Percentiles rank a stretch among this genome's conserved stretches.
Conservation (phyloP, 2,797 vertebrate genomes). For the Falco peregrinus region DNA sequence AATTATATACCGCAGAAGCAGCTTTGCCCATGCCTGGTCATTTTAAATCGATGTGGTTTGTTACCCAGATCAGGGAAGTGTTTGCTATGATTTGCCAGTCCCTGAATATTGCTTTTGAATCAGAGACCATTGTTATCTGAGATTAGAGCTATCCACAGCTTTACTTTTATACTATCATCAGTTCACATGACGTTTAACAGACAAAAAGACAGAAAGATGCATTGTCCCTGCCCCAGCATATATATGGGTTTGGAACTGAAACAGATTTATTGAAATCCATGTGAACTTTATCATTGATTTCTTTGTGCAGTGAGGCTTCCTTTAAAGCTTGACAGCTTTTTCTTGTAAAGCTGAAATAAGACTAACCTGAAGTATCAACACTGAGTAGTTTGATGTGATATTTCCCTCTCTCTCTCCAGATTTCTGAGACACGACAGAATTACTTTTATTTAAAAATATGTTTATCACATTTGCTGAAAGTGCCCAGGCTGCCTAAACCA, state of each 20-base stretch:
- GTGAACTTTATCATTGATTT: constrained; percentile 27
- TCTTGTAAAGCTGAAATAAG: constrained; percentile 16
- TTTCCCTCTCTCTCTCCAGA: not conserved
- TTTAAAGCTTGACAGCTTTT: constrained; percentile 35
- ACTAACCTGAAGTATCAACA: constrained; percentile 10
- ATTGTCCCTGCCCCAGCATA: not conserved
- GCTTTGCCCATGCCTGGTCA: not conserved
- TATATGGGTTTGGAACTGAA: not conserved
- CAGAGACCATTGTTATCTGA: not conserved
- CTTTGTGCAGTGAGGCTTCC: not conserved
- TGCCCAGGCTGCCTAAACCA: not conserved
- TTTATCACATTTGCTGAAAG: not conserved
- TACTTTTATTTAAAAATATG: not conserved
- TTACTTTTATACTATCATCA: not conserved
- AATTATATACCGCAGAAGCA: not conserved
- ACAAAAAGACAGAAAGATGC: not conserved
- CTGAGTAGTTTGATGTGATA: not conserved
- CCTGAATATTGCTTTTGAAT: not conserved
- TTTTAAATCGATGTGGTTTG: not conserved
- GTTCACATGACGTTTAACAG: not conserved
- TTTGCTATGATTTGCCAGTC: not conserved
- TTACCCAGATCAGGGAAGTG: not conserved
- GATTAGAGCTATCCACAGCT: not conserved
- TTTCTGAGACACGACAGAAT: not conserved
- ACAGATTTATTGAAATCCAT: constrained; percentile 32